Percentiles rank a stretch among this genome's conserved stretches.
Conservation (phyloP, 92 coral and sea anemone species). For the Zoanthus sansibaricus region DNA sequence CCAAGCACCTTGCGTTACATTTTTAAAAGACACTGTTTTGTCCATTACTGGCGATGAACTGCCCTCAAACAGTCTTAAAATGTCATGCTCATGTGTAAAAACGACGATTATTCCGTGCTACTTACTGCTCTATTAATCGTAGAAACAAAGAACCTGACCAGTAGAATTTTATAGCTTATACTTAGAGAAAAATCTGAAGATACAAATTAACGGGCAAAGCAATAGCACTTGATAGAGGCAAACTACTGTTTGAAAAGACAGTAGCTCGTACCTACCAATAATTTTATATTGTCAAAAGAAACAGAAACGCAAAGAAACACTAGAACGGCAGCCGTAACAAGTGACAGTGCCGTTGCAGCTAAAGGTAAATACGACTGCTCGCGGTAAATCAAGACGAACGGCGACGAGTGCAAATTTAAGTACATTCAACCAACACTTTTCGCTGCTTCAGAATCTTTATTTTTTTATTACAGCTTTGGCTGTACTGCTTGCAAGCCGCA, state of each 20-base stretch:
- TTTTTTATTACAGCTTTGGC: conserved; percentile 16
- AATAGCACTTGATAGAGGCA: conserved; percentile 1
- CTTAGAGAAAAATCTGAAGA: conserved; percentile 4
- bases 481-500: conserved; percentile 24
- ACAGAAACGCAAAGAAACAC: conserved; percentile 11
- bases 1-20: too few relatives aligned
- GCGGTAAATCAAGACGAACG: neutral
- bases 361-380: conserved; percentile 10
- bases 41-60: too few relatives aligned
- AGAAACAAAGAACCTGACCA: neutral
- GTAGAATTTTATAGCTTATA: neutral
- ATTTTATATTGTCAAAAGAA: conserved; percentile 15
- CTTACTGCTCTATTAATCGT: neutral
- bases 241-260: conserved; percentile 12
- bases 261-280: conserved; percentile 3
- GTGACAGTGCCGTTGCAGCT: conserved; percentile 23
- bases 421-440: neutral
- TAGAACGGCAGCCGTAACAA: neutral
- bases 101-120: neutral
- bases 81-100: neutral
- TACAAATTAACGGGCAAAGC: neutral
- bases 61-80: too few relatives aligned
- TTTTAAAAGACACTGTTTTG: too few relatives aligned
- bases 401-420: conserved; percentile 20
- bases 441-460: neutral